Percentiles rank a stretch among this genome's conserved stretches.
phyloP scores from a whole-genome alignment of 37 sponge, comb jelly and placozoan species.

The Mnemiopsis leidyi region DNA sequence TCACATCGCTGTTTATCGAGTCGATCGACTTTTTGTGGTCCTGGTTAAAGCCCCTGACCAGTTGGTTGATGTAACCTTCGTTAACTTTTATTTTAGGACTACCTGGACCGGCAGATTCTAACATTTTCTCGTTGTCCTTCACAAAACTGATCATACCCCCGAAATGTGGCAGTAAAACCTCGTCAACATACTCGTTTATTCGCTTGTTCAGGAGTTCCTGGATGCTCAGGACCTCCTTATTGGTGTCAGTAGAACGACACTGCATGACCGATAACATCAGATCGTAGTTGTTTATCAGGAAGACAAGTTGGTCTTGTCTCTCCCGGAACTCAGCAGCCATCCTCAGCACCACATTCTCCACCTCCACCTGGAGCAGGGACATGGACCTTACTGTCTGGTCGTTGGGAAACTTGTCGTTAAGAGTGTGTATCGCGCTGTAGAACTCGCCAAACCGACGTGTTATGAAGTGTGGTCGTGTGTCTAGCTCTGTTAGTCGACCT shows the following conservation, averaged over 20 bases:
- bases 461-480: conserved; percentile 95
- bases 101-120: conserved; percentile 68
- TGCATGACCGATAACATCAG: conserved; percentile 89
- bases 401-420: conserved; percentile 86
- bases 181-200: conserved; percentile 93
- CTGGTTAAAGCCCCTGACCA: conserved; percentile 82
- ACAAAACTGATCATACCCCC: conserved; percentile 94
- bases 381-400: conserved; percentile 79
- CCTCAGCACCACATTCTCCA: conserved; percentile 90
- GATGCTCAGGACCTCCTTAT: conserved; percentile 84
- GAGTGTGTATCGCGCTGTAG: conserved; percentile 87
- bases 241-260: conserved; percentile 78
- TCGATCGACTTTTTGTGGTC: conserved; percentile 94
- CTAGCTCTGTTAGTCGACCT: conserved; percentile 79
- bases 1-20: conserved; percentile 79
- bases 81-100: conserved; percentile 72
- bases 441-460: conserved; percentile 97
- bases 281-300: conserved; percentile 99
- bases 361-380: conserved; percentile 83
- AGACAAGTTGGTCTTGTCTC: conserved; percentile 92
- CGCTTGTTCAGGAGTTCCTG: conserved; percentile 83
- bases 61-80: conserved; percentile 78
- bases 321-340: conserved; percentile 95
- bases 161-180: conserved; percentile 90
- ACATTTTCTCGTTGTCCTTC: conserved; percentile 80